Evolutionary conservation across 2,113 vertebrate genomes (phyloP), one percentile per base, ranked within the genome.

Genomic region (Pelmatolapia mariae): DNA sequence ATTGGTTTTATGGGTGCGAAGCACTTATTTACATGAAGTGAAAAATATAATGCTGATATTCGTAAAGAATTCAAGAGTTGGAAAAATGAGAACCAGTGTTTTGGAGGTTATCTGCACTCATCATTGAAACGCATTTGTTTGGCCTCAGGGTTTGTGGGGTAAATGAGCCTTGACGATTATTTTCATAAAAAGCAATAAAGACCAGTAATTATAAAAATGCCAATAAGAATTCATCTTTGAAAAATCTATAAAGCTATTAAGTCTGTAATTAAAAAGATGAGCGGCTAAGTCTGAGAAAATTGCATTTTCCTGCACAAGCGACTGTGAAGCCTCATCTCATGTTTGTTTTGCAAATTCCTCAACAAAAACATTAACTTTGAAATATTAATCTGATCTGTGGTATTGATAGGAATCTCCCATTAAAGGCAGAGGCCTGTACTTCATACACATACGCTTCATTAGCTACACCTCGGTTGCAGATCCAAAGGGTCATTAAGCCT

Each of bases 221-320:
- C 96, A 96, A 97, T 97, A 97, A 93, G 92, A 96, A 96, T 97
- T 96, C 95, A 96, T 97, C 96, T 97, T 95, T 96, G 94, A 95
- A 96, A 97, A 97, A 97, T 97, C 97, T 94, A 97, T 97, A 97
- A 97, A 95, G 94, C 96, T 96, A 97, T 97, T 97, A 97, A 93
- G 95, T 90, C 92, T 54, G 92, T 97, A 97, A 97, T 97, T 97
- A 97, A 96, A 97, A 97, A 96, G 94, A 97, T 96, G 95, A 96
- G 95, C 94, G 80, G 92, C 93, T 95, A 96, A 95, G 95, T 94
- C 95, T 52, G 93, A 94, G 94, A 96, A 96, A 96, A 96, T 96
- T 96, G 94, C 94, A 97, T 97, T 97, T 97, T 95, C 95, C 95
- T 95, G 92, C 95, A 95, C 96, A 95, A 95, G 95, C 89, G 87